Evolutionary conservation across 1,140 invertebrate species (phyloP), one percentile per base, ranked within the genome.

Genomic region (Bilobella aurantiaca): DNA sequence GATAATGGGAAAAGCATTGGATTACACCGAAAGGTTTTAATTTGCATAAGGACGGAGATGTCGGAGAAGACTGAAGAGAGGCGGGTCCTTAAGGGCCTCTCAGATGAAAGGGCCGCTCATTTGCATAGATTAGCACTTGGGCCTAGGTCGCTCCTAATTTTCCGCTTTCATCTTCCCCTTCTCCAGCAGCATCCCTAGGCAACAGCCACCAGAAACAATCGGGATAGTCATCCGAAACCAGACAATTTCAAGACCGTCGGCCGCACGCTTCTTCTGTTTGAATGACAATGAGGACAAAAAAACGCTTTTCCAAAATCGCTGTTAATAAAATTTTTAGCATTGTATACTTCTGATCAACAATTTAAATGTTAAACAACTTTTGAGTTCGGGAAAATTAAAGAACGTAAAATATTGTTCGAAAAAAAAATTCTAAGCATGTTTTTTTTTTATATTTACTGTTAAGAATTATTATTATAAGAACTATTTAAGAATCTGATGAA

Each of bases 81-180:
- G 34, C 34, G 34, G 34, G 34, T 18, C 8, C 18, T 42, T 42
- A 18, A 12, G 34, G n/a, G n/a, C n/a, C 37, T 42, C 37, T 42
- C 37, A 12, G 25, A 23, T 42, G 34, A 42, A 42, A 42, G 34
- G 34, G 37, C 37, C 37, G 8, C 21, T 71, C 69, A 71, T 71
- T 71, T 71, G 60, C 69, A 71, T 71, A 71, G 69, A 71, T 71
- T 71, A 71, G 66, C 69, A 71, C 69, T 71, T 71, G 46, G 28
- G 58, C 62, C 64, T 60, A 65, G 66, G 31, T 67, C 62, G 66
- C 66, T 68, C 67, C 69, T 71, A 71, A 71, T 71, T 71, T 71
- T 71, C 69, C 69, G 69, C 66, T 66, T 71, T 68, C 64, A 66
- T 71, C 61, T 71, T 53, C 27, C 30, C 27, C 29, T 30, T 58